Percentiles rank a stretch among this genome's conserved stretches.
Conservation (phyloP, 2,113 vertebrate genomes). For the Gopherus flavomarginatus region DNA sequence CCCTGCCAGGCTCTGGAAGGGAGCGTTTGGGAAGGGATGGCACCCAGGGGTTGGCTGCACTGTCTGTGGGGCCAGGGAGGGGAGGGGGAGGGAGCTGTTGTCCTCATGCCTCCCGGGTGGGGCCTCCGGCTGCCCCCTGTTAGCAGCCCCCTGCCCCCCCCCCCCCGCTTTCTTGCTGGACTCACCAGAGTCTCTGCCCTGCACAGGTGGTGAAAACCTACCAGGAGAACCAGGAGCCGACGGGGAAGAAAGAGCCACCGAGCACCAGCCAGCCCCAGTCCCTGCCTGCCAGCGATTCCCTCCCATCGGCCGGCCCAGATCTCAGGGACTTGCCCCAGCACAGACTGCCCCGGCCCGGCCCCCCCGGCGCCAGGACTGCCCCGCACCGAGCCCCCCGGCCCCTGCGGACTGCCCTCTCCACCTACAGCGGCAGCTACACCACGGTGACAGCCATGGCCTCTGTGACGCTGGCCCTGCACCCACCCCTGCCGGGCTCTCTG, state of each 20-base stretch:
- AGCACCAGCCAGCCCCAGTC: not conserved
- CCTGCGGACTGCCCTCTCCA: conserved; percentile 74
- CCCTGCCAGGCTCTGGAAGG: not conserved
- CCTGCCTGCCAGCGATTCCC: not conserved
- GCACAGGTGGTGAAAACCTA: conserved; percentile 87
- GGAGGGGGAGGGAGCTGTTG: not conserved
- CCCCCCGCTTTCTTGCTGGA: not conserved
- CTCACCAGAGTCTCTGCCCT: not conserved
- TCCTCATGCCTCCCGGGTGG: not conserved
- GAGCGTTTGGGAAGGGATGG: too few relatives aligned
- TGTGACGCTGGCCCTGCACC: conserved; percentile 92
- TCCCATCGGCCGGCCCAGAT: not conserved
- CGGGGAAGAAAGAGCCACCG: conserved; percentile 28
- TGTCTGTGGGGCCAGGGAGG: not conserved
- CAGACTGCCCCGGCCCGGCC: conserved; percentile 73
- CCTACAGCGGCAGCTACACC: conserved; percentile 82
- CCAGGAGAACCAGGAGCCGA: conserved; percentile 75
- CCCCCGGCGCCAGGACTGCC: conserved; percentile 50
- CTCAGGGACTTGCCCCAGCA: conserved; percentile 70
- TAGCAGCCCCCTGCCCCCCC: not conserved
- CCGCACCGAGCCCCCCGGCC: conserved; percentile 67
- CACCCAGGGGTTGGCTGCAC: not conserved
- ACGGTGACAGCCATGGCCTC: conserved; percentile 94
- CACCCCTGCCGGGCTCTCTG: conserved; percentile 89
- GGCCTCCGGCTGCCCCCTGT: not conserved